phyloP scores from a whole-genome alignment of 2,113 vertebrate species.

The Poeciliopsis occidentalis region DNA sequence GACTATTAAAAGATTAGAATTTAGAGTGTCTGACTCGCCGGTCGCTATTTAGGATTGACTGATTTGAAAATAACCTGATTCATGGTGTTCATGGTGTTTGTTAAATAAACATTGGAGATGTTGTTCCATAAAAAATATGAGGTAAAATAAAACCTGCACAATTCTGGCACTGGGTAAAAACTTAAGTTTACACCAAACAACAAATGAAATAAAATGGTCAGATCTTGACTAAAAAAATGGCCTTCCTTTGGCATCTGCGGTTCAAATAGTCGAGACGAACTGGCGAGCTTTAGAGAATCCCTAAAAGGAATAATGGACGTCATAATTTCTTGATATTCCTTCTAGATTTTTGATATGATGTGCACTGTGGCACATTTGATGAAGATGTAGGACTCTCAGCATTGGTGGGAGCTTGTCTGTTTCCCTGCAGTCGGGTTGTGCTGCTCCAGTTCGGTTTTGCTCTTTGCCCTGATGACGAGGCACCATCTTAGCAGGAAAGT shows the following conservation, averaged over 20 bases:
- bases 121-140: slow-evolving; percentile 20
- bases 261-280: slow-evolving; percentile 16
- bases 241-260: slow-evolving; percentile 69
- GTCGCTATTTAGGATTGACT: background rate
- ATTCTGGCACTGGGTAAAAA: slow-evolving; percentile 25
- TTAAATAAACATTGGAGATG: slow-evolving; percentile 38
- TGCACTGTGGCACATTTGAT: slow-evolving; percentile 13
- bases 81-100: slow-evolving; percentile 12
- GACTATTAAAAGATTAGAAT: background rate
- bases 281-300: slow-evolving; percentile 10
- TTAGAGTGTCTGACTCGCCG: background rate
- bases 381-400: slow-evolving; percentile 12
- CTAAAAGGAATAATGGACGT: slow-evolving; percentile 29
- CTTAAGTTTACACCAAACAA: slow-evolving; percentile 37
- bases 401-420: slow-evolving; percentile 23
- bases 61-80: background rate
- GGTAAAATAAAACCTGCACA: slow-evolving; percentile 10
- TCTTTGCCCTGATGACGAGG: slow-evolving; percentile 8
- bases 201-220: slow-evolving; percentile 26
- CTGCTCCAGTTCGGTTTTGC: slow-evolving; percentile 27
- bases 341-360: slow-evolving; percentile 14
- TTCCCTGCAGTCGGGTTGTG: slow-evolving; percentile 17
- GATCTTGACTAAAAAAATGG: slow-evolving; percentile 44
- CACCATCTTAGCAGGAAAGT: slow-evolving; percentile 20
- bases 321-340: slow-evolving; percentile 29